A percentile compares a stretch with the other conserved stretches of the same genome.
Conservation (phyloP, 2,888 invertebrate genomes). For the Caenorhabditis becei region DNA sequence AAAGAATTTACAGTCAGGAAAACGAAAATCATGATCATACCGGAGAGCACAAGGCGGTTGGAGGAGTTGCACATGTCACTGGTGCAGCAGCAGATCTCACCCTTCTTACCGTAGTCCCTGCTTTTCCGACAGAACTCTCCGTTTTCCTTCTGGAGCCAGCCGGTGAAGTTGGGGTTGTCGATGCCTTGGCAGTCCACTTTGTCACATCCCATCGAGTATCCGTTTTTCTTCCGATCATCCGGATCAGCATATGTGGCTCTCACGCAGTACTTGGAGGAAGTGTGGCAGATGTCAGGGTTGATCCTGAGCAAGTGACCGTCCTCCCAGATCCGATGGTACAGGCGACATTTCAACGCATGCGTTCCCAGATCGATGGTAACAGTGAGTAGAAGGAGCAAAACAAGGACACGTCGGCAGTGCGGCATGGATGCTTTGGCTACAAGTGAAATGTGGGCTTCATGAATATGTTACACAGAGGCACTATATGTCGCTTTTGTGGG, state of each 20-base stretch:
- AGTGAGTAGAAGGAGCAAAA: slow-evolving; percentile 46
- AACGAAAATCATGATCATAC: slow-evolving; percentile 3
- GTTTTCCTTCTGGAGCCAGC: slow-evolving; percentile 62
- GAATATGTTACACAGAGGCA: slow-evolving; percentile 60
- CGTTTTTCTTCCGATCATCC: slow-evolving; percentile 72
- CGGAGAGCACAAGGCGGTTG: background rate
- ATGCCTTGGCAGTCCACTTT: slow-evolving; percentile 71
- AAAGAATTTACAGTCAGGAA: slow-evolving; percentile 5
- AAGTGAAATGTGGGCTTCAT: slow-evolving; percentile 61
- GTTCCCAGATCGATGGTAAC: slow-evolving; percentile 21
- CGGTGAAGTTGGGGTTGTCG: slow-evolving; percentile 55
- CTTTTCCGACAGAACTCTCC: slow-evolving; percentile 67
- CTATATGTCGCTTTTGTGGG: slow-evolving; percentile 46
- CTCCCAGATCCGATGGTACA: slow-evolving; percentile 70
- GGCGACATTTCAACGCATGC: slow-evolving; percentile 65
- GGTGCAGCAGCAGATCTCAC: slow-evolving; percentile 75
- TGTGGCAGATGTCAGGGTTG: slow-evolving; percentile 67
- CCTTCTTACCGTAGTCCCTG: slow-evolving; percentile 72
- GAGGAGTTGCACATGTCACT: slow-evolving; percentile 70
- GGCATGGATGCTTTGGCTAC: slow-evolving; percentile 53
- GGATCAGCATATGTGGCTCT: slow-evolving; percentile 68
- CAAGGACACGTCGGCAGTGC: slow-evolving; percentile 51
- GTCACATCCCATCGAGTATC: slow-evolving; percentile 75
- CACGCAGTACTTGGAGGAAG: slow-evolving; percentile 64
- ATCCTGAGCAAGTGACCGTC: slow-evolving; percentile 68